phyloP scores from a whole-genome alignment of 64 coral and sea anemone genomes.

The Orbicella faveolata region DNA sequence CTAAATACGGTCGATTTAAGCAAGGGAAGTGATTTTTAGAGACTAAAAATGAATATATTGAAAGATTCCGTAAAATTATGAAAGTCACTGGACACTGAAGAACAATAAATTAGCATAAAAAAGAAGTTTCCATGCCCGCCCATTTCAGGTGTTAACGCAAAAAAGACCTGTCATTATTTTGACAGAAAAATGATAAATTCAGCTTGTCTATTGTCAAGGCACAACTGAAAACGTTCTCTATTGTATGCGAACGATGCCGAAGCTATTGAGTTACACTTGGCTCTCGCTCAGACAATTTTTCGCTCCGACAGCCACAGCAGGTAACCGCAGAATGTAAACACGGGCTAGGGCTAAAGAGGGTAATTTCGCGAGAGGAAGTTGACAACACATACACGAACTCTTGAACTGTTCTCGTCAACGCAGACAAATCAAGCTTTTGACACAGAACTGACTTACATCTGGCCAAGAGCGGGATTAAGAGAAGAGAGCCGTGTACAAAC shows the following conservation, averaged over 20 bases:
- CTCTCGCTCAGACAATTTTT: background rate
- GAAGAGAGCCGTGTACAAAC: background rate
- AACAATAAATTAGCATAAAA: slow-evolving; percentile 30
- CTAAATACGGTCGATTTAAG: background rate
- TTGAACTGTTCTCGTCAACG: background rate
- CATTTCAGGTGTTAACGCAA: background rate
- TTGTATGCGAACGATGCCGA: background rate
- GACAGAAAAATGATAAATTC: slow-evolving; percentile 46
- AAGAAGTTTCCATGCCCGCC: background rate
- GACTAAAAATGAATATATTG: background rate
- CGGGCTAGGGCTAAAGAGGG: background rate
- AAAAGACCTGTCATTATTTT: slow-evolving; percentile 12
- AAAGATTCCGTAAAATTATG: background rate
- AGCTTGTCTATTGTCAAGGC: slow-evolving; percentile 32
- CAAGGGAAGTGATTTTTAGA: slow-evolving; percentile 11
- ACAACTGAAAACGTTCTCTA: background rate
- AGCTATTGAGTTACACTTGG: background rate
- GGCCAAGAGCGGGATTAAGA: background rate
- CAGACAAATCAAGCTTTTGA: background rate
- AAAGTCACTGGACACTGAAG: background rate
- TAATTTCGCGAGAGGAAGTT: background rate
- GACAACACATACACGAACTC: background rate
- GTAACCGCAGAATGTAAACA: slow-evolving; percentile 37
- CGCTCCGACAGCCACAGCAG: background rate
- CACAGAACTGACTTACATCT: background rate